Evolutionary conservation across 2,113 vertebrate genomes (phyloP).

Genomic region (Rhinopithecus roxellana): DNA sequence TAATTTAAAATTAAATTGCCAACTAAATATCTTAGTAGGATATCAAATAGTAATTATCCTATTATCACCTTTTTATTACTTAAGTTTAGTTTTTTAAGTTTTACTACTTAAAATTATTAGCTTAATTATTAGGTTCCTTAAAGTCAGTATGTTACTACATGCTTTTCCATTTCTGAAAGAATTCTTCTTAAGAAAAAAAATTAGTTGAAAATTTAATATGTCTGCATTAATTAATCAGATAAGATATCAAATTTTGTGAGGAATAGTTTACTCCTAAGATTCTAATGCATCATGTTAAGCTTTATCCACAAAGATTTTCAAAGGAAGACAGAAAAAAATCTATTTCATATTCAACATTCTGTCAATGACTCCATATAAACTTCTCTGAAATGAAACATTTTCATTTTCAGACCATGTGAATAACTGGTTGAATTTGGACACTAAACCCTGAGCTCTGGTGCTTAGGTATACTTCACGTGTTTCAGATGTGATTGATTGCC

Average conservation of each 20-base stretch:
- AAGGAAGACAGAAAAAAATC: background rate
- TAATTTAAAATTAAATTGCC: slow-evolving; percentile 41
- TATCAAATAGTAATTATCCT: slow-evolving; percentile 8
- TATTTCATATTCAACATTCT: background rate
- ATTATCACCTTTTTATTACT: slow-evolving; percentile 33
- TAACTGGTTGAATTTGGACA: slow-evolving; percentile 39
- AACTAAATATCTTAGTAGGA: slow-evolving; percentile 15
- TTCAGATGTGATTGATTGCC: slow-evolving; percentile 59
- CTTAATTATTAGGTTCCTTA: background rate
- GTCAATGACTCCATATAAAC: background rate
- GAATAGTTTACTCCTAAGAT: background rate
- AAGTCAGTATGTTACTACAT: background rate
- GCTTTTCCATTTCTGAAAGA: slow-evolving; percentile 22
- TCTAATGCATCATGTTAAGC: background rate
- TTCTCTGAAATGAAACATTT: slow-evolving; percentile 4
- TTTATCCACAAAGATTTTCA: slow-evolving; percentile 6
- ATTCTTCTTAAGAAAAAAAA: background rate
- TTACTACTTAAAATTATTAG: slow-evolving; percentile 11
- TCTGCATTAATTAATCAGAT: background rate
- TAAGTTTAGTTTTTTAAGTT: background rate
- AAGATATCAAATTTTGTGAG: background rate
- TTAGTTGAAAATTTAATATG: background rate
- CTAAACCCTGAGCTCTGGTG: background rate
- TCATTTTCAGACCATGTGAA: slow-evolving; percentile 9
- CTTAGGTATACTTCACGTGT: background rate